Base-by-base conservation (phyloP, 2,888 invertebrate genomes). In the Zygothrica quintamaculata region DNA sequence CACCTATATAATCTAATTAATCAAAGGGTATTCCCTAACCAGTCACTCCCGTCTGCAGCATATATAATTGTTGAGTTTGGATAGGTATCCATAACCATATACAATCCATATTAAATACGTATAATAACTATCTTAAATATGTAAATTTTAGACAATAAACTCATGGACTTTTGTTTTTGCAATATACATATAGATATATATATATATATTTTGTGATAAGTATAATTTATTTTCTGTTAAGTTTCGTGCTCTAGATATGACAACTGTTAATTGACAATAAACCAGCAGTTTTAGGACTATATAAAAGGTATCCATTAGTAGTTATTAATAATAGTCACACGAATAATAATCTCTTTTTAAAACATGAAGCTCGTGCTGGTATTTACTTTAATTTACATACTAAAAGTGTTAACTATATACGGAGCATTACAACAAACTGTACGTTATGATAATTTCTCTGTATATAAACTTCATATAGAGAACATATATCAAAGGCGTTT, bases 371-470 rank as follows among this genome's bases (percentile, higher is more conserved):
- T 58, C 1, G 25, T 40, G 3, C 8, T 46, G 13, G 31, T n/a
- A 22, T 1, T 62, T 15, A 22, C 34, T 36, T 2, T 37, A 7
- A 6, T 58, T 13, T 25, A 51, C 4, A 22, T 56, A 7, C 8
- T 70, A 1, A 9, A 31, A 1, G 15, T 16, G 0, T 7, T 16
- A 3, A 25, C 58, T 1, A 2, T 22, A 7, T 29, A 42, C 6
- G 1, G 18, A 2, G 44, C 7, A 4, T n/a, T 7, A 0, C 59
- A 37, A 11, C 33, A 37, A 12, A 44, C 29, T 0, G 8, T 8
- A 11, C 51, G 40, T 8, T 74, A 64, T 44, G 50, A 67, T 18
- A 71, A 74, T 8, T 74, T 33, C 25, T 31, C 53, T 1, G 67
- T 74, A 0, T 74, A 43, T 16, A 52, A 25, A 42, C 25, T 74